Conservation (phyloP, 1,140 invertebrate species). For the Steinernema feltiae region DNA sequence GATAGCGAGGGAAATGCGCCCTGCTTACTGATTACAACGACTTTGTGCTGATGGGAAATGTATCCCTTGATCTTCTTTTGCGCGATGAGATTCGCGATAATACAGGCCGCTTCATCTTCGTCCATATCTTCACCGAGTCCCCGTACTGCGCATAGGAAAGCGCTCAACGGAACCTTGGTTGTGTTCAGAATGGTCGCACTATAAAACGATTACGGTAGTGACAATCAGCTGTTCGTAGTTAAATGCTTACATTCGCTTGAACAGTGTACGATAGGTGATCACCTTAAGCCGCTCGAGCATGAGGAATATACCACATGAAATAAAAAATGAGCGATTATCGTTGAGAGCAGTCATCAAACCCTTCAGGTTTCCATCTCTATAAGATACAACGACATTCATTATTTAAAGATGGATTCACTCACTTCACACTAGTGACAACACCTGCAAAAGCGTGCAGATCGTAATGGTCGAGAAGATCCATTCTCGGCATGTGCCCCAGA, state of each 20-base stretch:
- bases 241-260: slow-evolving; percentile 81
- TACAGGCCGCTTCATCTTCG: slow-evolving; percentile 86
- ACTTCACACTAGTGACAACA: slow-evolving; percentile 74
- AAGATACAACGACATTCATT: slow-evolving; percentile 31
- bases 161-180: slow-evolving; percentile 80
- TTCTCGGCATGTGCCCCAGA: slow-evolving; percentile 79
- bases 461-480: slow-evolving; percentile 75
- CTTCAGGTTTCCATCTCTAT: slow-evolving; percentile 76
- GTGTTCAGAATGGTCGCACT: slow-evolving; percentile 74
- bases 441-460: slow-evolving; percentile 82
- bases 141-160: slow-evolving; percentile 73
- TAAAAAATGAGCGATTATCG: slow-evolving; percentile 81
- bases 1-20: slow-evolving; percentile 77
- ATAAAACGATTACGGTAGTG: slow-evolving; percentile 39
- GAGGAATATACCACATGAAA: slow-evolving; percentile 89
- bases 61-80: slow-evolving; percentile 74
- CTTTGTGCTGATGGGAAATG: slow-evolving; percentile 91
- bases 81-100: slow-evolving; percentile 89
- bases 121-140: slow-evolving; percentile 75
- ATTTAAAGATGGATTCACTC: background rate
- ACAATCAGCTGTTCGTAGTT: background rate
- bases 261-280: slow-evolving; percentile 88
- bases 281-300: slow-evolving; percentile 92
- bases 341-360: slow-evolving; percentile 77
- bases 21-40: slow-evolving; percentile 91